Base-by-base conservation (phyloP, 2,888 invertebrate genomes). In the Tachystola acroxantha region DNA sequence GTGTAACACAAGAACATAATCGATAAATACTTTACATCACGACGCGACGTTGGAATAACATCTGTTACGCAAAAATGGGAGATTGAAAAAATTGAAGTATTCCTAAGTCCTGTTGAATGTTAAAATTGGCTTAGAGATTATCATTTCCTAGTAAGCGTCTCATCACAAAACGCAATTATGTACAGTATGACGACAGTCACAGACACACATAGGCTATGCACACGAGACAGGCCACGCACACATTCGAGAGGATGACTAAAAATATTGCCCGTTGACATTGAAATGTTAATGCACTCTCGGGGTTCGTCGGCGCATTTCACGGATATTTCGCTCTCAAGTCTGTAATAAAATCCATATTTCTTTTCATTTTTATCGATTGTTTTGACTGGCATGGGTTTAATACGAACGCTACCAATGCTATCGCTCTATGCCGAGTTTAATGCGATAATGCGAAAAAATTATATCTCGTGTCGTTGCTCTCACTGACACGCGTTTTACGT, bases 181-280 rank as follows among this genome's bases (percentile, higher is more conserved):
- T 43, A 48, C 49, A n/a, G n/a, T n/a, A n/a, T n/a, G n/a, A 47
- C 50, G 52, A 45, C 50, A 45, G 41, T 48, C 45, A 35, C 35
- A 29, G 37, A 36, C 39, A 36, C 27, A 34, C 47, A 61, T 57
- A 55, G 55, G 45, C 29, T 2, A 52, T 48, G 46, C 53, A 49
- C 51, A 50, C 54, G 60, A 65, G 76, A 74, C 71, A 78, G 75
- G 73, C 71, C 74, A 72, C 73, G 60, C 81, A 74, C 78, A 76
- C 76, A 60, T 39, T 50, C 60, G 40, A 50, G 42, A 43, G 66
- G 67, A 69, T 71, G 74, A 80, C 84, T 84, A 86, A 85, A 85
- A 84, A 85, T 84, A 82, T 82, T 81, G 69, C 76, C 70, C 67
- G 79, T 78, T 84, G 86, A 86, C 86, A 86, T 86, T 86, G 86